Conservation (phyloP, 2,113 vertebrate species). For the Rhinoderma darwinii region DNA sequence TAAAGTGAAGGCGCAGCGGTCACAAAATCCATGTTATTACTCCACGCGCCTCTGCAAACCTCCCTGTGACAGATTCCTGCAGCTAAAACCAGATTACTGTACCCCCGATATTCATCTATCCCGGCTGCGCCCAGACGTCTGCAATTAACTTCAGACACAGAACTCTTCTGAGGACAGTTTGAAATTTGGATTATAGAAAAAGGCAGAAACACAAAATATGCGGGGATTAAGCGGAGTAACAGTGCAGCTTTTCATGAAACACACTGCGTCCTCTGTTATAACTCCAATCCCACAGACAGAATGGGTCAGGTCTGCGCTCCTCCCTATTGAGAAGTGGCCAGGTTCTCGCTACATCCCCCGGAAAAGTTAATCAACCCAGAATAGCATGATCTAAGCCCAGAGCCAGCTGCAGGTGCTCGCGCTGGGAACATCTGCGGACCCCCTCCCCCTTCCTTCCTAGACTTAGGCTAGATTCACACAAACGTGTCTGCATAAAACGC, state of each 20-base stretch:
- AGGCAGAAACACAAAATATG: constrained; percentile 10
- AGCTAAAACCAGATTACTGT: not conserved
- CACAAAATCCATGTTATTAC: too few relatives aligned
- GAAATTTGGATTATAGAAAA: constrained; percentile 29
- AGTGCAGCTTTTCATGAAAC: constrained; percentile 21
- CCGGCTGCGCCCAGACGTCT: not conserved
- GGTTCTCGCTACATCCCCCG: not conserved
- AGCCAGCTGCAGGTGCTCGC: constrained; percentile 32
- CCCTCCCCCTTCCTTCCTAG: not conserved
- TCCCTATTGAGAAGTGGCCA: constrained; percentile 12
- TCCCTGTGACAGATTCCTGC: not conserved
- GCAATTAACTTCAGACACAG: not conserved
- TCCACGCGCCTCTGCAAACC: not conserved
- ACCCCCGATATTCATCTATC: constrained; percentile 3
- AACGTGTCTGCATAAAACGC: too few relatives aligned
- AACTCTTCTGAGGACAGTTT: not conserved
- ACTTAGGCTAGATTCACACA: not conserved
- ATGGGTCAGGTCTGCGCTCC: not conserved
- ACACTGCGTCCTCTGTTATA: constrained; percentile 42
- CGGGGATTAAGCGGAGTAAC: constrained; percentile 16
- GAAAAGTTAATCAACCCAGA: constrained; percentile 28
- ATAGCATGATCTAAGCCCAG: not conserved
- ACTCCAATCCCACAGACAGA: not conserved
- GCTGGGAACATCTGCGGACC: constrained; percentile 8
- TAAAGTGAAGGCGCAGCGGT: too few relatives aligned